These are phyloP conservation scores for Arothron firmamentum DNA, from an alignment of 2,113 vertebrate species.

Conservation along the genomic window DNA sequence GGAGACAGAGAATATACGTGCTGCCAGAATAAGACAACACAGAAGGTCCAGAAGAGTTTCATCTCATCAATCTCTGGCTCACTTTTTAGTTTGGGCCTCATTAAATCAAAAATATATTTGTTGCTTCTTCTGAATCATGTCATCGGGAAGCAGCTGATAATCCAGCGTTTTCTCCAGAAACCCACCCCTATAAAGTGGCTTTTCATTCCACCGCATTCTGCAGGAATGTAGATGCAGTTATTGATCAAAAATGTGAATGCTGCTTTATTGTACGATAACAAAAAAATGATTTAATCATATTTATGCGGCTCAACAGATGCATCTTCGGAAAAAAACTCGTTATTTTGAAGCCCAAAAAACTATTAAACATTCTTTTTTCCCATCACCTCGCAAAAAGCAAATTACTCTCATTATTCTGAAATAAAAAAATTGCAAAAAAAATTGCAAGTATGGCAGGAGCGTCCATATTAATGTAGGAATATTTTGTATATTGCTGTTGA, in stretches of 20 bases:
- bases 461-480: too few relatives aligned
- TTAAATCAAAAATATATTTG: slow-evolving; percentile 38
- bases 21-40: slow-evolving; percentile 61
- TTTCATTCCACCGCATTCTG: too few relatives aligned
- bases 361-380: too few relatives aligned
- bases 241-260: neutral
- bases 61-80: slow-evolving; percentile 55
- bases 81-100: slow-evolving; percentile 29
- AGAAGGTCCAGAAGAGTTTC: slow-evolving; percentile 48
- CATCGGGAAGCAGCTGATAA: slow-evolving; percentile 15
- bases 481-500: too few relatives aligned
- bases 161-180: neutral
- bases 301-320: neutral
- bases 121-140: slow-evolving; percentile 34
- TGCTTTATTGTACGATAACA: neutral
- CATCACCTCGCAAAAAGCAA: too few relatives aligned
- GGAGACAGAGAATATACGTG: slow-evolving; percentile 47
- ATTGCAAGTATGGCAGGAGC: too few relatives aligned
- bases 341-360: too few relatives aligned
- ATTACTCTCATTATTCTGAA: too few relatives aligned
- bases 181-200: too few relatives aligned
- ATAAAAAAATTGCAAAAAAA: too few relatives aligned
- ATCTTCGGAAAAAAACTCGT: too few relatives aligned
- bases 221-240: too few relatives aligned
- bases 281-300: neutral